A percentile compares a stretch with the other conserved stretches of the same genome.
Conservation (phyloP, 2,888 invertebrate genomes). For the Diarsia rubi region DNA sequence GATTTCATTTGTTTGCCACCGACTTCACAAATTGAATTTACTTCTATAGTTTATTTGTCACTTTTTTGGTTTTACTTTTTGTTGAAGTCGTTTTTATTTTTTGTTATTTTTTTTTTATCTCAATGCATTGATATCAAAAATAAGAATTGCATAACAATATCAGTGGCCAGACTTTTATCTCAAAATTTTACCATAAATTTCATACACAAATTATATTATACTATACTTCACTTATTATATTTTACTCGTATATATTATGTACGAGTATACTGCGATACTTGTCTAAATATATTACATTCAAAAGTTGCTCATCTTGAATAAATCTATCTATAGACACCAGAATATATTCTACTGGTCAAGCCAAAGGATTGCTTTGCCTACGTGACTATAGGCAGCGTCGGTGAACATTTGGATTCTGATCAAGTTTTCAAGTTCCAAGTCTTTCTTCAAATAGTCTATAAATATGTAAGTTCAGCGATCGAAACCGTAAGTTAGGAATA, state of each 20-base stretch:
- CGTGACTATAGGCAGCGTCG: conserved; percentile 35
- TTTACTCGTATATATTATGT: too few relatives aligned
- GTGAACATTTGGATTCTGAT: conserved; percentile 25
- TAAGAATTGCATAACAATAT: not conserved
- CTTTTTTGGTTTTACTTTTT: too few relatives aligned
- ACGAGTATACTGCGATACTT: not conserved
- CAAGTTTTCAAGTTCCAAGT: conserved; percentile 24
- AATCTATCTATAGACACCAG: not conserved
- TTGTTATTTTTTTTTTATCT: too few relatives aligned
- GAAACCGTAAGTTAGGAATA: not conserved
- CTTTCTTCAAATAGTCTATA: conserved; percentile 14
- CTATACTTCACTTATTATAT: too few relatives aligned
- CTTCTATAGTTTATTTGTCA: too few relatives aligned
- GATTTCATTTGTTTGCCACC: too few relatives aligned
- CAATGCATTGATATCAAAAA: not conserved
- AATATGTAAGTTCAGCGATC: conserved; percentile 1
- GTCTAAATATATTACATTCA: not conserved
- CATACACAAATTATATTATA: not conserved
- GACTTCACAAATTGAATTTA: too few relatives aligned
- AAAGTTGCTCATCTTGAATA: not conserved
- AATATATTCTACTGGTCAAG: not conserved
- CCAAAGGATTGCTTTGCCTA: conserved; percentile 11
- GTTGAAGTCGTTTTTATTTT: too few relatives aligned
- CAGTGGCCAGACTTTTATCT: not conserved
- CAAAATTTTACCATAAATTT: not conserved